Evolutionary conservation across 1,140 invertebrate species (phyloP), one percentile per base, ranked within the genome.

Genomic region (Chelonus insularis): DNA sequence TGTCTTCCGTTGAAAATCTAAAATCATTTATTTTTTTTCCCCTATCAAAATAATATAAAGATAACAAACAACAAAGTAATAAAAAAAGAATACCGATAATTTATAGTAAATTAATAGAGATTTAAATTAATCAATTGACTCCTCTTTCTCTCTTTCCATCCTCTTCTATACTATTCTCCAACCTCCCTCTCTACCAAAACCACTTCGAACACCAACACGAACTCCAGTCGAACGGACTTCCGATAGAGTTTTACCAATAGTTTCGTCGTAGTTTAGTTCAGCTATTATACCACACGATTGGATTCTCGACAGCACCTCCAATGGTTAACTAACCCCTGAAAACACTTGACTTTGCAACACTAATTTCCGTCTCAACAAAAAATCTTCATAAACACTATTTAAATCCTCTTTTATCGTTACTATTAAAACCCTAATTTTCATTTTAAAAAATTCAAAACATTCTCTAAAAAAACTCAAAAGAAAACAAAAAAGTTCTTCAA

Each of bases 251-350:
- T 59, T 63, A 56, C 37, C 64, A 67, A 71, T 69, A 66, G 55
- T 65, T 69, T 54, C 20, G 51, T 20, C 61, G 47, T 61, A 72
- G 68, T 64, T 71, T 71, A 66, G 63, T 68, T 63, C 63, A 54
- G 54, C 60, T 64, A 72, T 71, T 72, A 71, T 69, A 65, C 59
- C 68, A 54, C 66, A 69, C 68, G 64, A 71, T 68, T 71, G 65
- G 58, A 61, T 71, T 60, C 60, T 56, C 45, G 62, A 69, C 63
- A 65, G 20, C 67, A 48, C 62, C 60, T 57, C 68, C 63, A 23
- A n/a, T 23, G 57, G 62, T 55, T 62, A 70, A 70, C 62, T 69
- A 65, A 62, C 57, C 58, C 32, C 56, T 59, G 60, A 69, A 70
- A 65, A 61, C 67, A 37, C 20, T 21, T 32, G 48, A 51, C 29